Conservation (phyloP, 2,113 vertebrate species). For the Delphinapterus leucas region DNA sequence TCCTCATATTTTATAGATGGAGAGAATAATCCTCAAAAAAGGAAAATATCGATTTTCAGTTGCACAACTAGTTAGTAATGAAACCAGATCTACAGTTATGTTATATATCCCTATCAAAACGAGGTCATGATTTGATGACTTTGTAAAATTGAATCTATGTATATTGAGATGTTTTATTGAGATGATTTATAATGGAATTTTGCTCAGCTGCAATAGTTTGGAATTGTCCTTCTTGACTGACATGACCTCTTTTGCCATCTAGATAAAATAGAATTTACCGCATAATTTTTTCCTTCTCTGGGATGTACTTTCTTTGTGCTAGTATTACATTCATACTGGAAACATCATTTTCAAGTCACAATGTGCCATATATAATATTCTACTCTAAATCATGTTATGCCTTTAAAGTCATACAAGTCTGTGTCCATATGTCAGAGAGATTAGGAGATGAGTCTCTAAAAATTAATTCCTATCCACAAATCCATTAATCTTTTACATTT, state of each 20-base stretch:
- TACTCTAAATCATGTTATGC: conserved; percentile 28
- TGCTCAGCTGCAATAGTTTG: conserved; percentile 35
- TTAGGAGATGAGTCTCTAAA: conserved; percentile 63
- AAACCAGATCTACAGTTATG: neutral
- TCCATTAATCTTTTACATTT: conserved; percentile 73
- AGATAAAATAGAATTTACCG: conserved; percentile 51
- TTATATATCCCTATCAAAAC: conserved; percentile 54
- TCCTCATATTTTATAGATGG: neutral
- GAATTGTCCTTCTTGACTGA: conserved; percentile 68
- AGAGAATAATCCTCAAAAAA: neutral
- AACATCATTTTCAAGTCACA: conserved; percentile 65
- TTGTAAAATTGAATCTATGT: conserved; percentile 65
- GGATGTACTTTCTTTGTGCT: conserved; percentile 54
- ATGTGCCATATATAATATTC: conserved; percentile 39
- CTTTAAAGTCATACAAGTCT: conserved; percentile 19
- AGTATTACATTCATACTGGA: conserved; percentile 41
- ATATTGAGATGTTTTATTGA: conserved; percentile 62
- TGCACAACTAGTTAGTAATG: neutral
- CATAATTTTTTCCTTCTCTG: conserved; percentile 56
- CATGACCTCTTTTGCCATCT: conserved; percentile 63
- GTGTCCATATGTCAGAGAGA: conserved; percentile 63
- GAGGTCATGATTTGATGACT: conserved; percentile 67
- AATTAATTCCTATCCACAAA: conserved; percentile 65
- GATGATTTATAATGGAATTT: conserved; percentile 70
- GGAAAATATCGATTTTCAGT: neutral